Evolutionary conservation across 2,797 vertebrate species (phyloP).

Genomic region (Brachyalestes nurse): DNA sequence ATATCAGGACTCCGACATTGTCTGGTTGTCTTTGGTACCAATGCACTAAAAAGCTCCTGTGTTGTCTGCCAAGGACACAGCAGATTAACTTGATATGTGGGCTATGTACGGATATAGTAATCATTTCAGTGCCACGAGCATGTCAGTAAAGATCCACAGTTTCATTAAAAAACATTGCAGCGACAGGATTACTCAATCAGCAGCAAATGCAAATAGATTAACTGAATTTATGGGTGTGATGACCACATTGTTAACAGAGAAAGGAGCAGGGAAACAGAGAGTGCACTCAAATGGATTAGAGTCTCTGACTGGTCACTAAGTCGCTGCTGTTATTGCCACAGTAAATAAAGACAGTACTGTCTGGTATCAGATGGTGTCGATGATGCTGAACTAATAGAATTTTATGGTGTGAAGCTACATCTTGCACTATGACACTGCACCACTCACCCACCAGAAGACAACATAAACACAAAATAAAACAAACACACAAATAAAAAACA

Average conservation of each 20-base stretch:
- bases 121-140: background rate
- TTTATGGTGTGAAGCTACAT: constrained; percentile 15
- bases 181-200: background rate
- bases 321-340: constrained; percentile 47
- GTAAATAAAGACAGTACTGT: constrained; percentile 56
- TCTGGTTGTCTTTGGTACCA: no score
- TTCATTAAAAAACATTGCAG: background rate
- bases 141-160: background rate
- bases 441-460: background rate
- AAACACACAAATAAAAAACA: background rate
- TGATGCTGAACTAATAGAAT: constrained; percentile 52
- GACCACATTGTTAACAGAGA: background rate
- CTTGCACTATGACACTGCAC: background rate
- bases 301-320: constrained; percentile 41
- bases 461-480: background rate
- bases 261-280: background rate
- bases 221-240: background rate
- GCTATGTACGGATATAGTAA: background rate
- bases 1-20: no score
- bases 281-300: constrained; percentile 43
- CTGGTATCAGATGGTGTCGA: constrained; percentile 37
- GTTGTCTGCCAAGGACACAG: no score
- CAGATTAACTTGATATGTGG: no score
- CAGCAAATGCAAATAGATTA: constrained; percentile 3
- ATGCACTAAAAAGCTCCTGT: no score